Evolutionary conservation across 2,888 invertebrate genomes (phyloP), one percentile per base, ranked within the genome.

Genomic region (Microctonus aethiopoides): DNA sequence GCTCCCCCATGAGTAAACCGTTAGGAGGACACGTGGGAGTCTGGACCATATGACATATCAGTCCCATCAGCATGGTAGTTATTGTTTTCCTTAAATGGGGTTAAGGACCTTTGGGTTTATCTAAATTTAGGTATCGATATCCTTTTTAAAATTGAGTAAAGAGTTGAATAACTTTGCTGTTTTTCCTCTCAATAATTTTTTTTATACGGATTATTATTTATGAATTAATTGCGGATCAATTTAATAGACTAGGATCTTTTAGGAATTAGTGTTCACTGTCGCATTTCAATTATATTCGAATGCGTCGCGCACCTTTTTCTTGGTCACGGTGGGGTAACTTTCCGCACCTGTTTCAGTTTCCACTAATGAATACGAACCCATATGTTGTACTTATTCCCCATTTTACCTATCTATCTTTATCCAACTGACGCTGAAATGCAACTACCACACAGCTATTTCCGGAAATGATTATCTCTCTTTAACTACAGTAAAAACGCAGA

Each of bases 321-420:
- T 78, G 81, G 84, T 84, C 82, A 85, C 83, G 84, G 84, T 84
- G 84, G 84, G 83, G 84, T 84, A 85, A 81, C 79, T 83, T 82
- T 78, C 46, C 16, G 46, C 83, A 84, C 83, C 84, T 84, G 84
- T 72, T 74, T 64, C 71, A 60, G 70, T 34, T 52, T 70, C 65
- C 69, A 69, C 72, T 68, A 75, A 76, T 76, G 75, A 72, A 69
- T 72, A 60, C 70, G 73, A 74, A 20, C 20, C 46, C 77, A 79
- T 76, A 77, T 77, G 78, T 76, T 71, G 68, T 69, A 20, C n/a
- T 36, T 56, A 56, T 72, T 64, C 63, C 72, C 72, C 72, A 66
- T 61, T 66, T 68, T 64, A 71, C 73, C 72, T 16, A 16, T 7
- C 16, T 46, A 46, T 46, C 46, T 46, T 46, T 46, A 46, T 46